Percentiles rank a stretch among this genome's conserved stretches.
Evolutionary conservation across 92 coral and sea anemone species (phyloP).

Genomic region (Pocillopora grandis): DNA sequence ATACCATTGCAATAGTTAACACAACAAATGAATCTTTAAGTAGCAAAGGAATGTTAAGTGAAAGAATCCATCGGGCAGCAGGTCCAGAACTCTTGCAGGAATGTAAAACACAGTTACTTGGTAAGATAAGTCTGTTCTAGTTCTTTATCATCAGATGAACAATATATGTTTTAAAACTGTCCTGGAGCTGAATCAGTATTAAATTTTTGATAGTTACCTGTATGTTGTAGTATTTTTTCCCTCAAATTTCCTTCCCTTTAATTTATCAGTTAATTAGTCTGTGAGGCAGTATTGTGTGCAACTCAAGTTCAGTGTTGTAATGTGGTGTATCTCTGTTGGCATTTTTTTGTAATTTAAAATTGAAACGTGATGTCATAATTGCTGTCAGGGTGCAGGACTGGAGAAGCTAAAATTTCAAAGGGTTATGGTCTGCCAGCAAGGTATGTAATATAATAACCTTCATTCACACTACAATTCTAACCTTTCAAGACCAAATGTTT

Average conservation of each 20-base stretch:
- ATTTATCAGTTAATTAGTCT: no score
- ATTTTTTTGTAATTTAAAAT: neutral
- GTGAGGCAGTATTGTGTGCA: no score
- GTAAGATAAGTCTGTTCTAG: slow-evolving; percentile 31
- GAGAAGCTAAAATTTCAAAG: slow-evolving; percentile 95
- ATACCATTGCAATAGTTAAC: slow-evolving; percentile 85
- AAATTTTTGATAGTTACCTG: neutral
- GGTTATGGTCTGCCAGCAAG: slow-evolving; percentile 94
- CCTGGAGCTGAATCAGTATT: neutral
- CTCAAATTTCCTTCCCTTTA: neutral
- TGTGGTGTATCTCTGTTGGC: neutral
- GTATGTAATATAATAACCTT: slow-evolving; percentile 32
- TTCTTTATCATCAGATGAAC: neutral
- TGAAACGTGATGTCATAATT: neutral
- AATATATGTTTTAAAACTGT: neutral
- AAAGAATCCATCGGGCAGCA: slow-evolving; percentile 80
- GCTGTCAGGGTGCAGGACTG: slow-evolving; percentile 86
- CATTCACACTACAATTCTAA: neutral
- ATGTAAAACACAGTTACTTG: slow-evolving; percentile 83
- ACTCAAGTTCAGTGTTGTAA: neutral
- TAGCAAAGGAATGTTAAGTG: slow-evolving; percentile 73
- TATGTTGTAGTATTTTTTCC: neutral
- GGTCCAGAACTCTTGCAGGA: slow-evolving; percentile 83
- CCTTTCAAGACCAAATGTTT: no score
- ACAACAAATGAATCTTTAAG: slow-evolving; percentile 94